phyloP scores from a whole-genome alignment of 2,797 vertebrate genomes.

The Gobionotothen gibberifrons region DNA sequence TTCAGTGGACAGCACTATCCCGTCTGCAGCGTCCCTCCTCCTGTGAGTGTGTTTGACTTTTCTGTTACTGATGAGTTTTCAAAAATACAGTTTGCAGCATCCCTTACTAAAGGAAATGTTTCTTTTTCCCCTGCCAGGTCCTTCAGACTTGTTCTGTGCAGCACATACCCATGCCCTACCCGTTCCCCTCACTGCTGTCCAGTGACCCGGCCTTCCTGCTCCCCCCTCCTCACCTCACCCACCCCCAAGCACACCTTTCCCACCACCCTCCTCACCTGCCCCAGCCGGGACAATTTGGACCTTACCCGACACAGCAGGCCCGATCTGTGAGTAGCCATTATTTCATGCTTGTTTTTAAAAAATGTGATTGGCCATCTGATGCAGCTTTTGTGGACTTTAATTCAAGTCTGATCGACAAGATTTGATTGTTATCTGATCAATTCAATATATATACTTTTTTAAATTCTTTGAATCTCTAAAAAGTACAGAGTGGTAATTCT shows the following conservation, averaged over 20 bases:
- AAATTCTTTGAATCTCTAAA: no score
- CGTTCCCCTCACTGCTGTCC: conserved; percentile 95
- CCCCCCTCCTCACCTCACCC: conserved; percentile 81
- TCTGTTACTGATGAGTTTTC: not conserved
- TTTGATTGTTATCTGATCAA: not conserved
- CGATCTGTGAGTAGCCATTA: conserved; percentile 88
- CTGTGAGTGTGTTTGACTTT: conserved; percentile 81
- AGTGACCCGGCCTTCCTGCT: conserved; percentile 95
- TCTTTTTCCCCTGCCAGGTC: conserved; percentile 82
- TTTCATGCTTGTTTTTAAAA: not conserved
- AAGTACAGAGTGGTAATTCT: not conserved
- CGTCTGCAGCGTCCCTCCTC: conserved; percentile 78
- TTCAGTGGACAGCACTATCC: conserved; percentile 95
- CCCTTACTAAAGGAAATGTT: not conserved
- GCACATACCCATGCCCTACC: conserved; percentile 96
- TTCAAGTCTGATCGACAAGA: not conserved
- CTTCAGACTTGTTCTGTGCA: conserved; percentile 97
- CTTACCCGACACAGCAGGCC: conserved; percentile 94
- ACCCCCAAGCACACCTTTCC: conserved; percentile 91
- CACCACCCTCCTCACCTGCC: conserved; percentile 95
- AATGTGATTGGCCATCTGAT: not conserved
- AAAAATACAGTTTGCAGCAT: not conserved
- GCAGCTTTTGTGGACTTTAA: not conserved
- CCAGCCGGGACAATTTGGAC: conserved; percentile 94
- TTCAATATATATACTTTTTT: not conserved